Evolutionary conservation across 2,888 invertebrate genomes (phyloP), one percentile per base, ranked within the genome.

Genomic region (Oscheius sp.): DNA sequence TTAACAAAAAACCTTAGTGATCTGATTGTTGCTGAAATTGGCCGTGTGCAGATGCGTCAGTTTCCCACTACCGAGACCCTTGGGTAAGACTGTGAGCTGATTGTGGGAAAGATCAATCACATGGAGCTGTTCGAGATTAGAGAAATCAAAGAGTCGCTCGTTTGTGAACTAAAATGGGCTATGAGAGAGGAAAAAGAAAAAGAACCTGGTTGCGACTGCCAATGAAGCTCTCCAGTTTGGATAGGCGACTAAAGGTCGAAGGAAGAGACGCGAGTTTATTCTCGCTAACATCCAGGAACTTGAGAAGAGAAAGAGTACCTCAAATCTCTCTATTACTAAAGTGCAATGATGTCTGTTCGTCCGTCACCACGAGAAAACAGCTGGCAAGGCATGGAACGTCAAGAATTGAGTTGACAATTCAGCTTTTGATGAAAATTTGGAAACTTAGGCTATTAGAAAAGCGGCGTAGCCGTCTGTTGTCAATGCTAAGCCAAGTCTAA

Each of bases 81-180:
- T 33, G 0, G 82, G 82, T 9, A 79, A 47, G 9, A 47, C 51
- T 4, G 71, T 57, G 11, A 84, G 70, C 11, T 53, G 72, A 70
- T 84, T 84, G 75, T 80, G 72, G 2, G 80, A 77, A 2, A 76
- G 75, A 70, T 83, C 82, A 21, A 84, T 76, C 3, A 83, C 76
- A 71, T 79, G 82, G 4, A 84, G 79, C 58, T 78, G 73, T 4
- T 57, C 65, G 13, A 83, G 75, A 9, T 60, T 65, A 5, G 79
- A 80, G 11, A 84, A 58, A 65, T 81, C 76, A 50, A 78, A 76
- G 4, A 75, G 33, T 1, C 57, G 53, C 9, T 33, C 63, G 21
- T 21, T 58, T 35, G 62, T 63, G 10, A 75, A 33, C 75, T 75
- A 29, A 72, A 72, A 42, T 29, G 35, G 7, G 33, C n/a, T 33